Evolutionary conservation across 2,797 vertebrate species (phyloP).

Genomic region (Arnoldichthys spilopterus): DNA sequence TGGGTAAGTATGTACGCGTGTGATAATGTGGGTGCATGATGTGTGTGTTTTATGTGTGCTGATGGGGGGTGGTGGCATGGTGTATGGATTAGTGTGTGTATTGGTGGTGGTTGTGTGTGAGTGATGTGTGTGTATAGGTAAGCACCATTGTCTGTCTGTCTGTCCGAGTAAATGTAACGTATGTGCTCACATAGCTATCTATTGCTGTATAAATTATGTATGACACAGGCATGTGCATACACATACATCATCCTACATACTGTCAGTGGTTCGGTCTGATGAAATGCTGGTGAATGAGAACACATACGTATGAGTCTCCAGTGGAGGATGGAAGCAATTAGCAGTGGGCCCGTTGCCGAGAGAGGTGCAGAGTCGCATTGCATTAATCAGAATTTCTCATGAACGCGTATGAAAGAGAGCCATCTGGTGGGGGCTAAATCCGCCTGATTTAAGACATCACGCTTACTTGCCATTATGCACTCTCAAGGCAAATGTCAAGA

Average conservation of each 20-base stretch:
- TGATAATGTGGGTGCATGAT: not conserved
- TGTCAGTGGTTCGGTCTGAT: not conserved
- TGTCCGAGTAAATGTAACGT: not conserved
- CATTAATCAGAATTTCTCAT: constrained; percentile 64
- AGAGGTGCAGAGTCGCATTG: constrained; percentile 50
- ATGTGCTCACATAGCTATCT: not conserved
- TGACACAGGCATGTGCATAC: constrained; percentile 52
- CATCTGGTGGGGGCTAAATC: constrained; percentile 59
- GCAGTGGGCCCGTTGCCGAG: constrained; percentile 52
- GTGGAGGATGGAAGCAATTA: constrained; percentile 66
- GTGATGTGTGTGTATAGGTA: not conserved
- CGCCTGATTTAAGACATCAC: constrained; percentile 49
- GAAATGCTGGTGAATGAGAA: constrained; percentile 36
- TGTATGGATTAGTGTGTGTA: not conserved
- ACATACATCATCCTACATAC: constrained; percentile 41
- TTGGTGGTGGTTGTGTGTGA: not conserved
- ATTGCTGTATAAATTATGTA: constrained; percentile 54
- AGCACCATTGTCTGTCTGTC: not conserved
- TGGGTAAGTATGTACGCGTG: not conserved
- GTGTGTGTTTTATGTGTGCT: not conserved
- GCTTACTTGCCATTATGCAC: constrained; percentile 49
- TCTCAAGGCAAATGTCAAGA: constrained; percentile 54
- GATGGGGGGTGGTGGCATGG: not conserved
- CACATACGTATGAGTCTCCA: constrained; percentile 49
- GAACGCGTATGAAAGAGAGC: constrained; percentile 58